These are phyloP conservation scores for Salpingus planirostris DNA, from an alignment of 2,888 invertebrate genomes.

Conservation along the genomic window DNA sequence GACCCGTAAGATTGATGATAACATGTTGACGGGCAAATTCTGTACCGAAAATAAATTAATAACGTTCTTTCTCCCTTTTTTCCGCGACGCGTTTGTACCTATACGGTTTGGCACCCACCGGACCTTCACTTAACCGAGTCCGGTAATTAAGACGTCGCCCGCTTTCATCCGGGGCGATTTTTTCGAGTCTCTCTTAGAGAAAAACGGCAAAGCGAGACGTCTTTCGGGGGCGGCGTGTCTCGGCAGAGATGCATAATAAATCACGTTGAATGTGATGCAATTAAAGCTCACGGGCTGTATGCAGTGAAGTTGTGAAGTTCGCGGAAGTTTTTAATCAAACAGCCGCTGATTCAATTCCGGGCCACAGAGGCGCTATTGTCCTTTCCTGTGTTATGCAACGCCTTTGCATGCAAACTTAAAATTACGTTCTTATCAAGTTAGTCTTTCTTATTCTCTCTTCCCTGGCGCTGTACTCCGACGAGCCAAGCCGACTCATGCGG, in stretches of 20 bases:
- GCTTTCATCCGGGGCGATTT: no score
- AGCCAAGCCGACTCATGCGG: slow-evolving; percentile 11
- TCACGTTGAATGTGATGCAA: slow-evolving; percentile 34
- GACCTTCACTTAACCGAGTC: no score
- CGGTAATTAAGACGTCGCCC: no score
- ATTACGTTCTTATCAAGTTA: slow-evolving; percentile 37
- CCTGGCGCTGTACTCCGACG: no score
- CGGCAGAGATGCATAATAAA: slow-evolving; percentile 32
- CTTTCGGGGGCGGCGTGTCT: slow-evolving; percentile 17
- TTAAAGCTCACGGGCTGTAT: slow-evolving; percentile 30
- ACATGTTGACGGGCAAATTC: slow-evolving; percentile 35
- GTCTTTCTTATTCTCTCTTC: slow-evolving; percentile 20
- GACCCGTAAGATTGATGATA: slow-evolving; percentile 39
- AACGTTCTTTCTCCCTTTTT: slow-evolving; percentile 30
- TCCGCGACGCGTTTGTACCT: no score
- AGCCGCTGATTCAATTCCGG: slow-evolving; percentile 35
- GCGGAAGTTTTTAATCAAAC: slow-evolving; percentile 38
- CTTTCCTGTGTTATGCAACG: slow-evolving; percentile 29
- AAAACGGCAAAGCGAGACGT: slow-evolving; percentile 10
- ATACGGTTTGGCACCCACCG: no score
- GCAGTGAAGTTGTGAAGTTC: slow-evolving; percentile 34
- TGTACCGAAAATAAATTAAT: slow-evolving; percentile 38
- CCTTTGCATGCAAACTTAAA: slow-evolving; percentile 32
- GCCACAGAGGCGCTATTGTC: slow-evolving; percentile 34
- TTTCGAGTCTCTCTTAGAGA: slow-evolving; percentile 1